A percentile compares a stretch with the other conserved stretches of the same genome.
phyloP scores from a whole-genome alignment of 1,140 invertebrate species.

The Leptinotarsa lineolata region DNA sequence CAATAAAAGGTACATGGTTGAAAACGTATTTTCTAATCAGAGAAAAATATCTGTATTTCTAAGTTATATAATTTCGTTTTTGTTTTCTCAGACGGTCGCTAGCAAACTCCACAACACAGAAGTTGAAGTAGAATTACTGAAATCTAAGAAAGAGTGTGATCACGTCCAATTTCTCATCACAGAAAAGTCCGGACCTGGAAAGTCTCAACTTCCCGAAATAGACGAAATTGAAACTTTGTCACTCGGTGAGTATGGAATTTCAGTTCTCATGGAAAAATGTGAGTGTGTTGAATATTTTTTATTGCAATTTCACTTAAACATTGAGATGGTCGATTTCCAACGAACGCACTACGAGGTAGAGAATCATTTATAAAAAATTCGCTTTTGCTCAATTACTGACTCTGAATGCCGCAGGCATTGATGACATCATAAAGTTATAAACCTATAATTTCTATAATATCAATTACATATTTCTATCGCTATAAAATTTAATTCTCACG shows the following conservation, averaged over 20 bases:
- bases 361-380: too few relatives aligned
- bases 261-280: too few relatives aligned
- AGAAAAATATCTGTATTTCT: background rate
- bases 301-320: too few relatives aligned
- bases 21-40: background rate
- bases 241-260: constrained; percentile 61
- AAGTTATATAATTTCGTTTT: background rate
- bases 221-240: constrained; percentile 74
- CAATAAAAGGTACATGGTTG: background rate
- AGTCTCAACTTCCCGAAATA: constrained; percentile 66
- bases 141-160: constrained; percentile 85
- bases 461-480: too few relatives aligned
- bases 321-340: too few relatives aligned
- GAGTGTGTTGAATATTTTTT: too few relatives aligned
- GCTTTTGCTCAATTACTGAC: too few relatives aligned
- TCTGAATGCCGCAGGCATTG: too few relatives aligned
- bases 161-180: constrained; percentile 94
- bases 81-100: constrained; percentile 76
- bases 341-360: too few relatives aligned
- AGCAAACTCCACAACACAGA: constrained; percentile 89
- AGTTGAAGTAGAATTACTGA: constrained; percentile 86
- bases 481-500: too few relatives aligned
- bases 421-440: too few relatives aligned
- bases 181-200: constrained; percentile 71
- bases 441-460: too few relatives aligned